phyloP scores from a whole-genome alignment of 2,113 vertebrate genomes.

The Dipodomys merriami region DNA sequence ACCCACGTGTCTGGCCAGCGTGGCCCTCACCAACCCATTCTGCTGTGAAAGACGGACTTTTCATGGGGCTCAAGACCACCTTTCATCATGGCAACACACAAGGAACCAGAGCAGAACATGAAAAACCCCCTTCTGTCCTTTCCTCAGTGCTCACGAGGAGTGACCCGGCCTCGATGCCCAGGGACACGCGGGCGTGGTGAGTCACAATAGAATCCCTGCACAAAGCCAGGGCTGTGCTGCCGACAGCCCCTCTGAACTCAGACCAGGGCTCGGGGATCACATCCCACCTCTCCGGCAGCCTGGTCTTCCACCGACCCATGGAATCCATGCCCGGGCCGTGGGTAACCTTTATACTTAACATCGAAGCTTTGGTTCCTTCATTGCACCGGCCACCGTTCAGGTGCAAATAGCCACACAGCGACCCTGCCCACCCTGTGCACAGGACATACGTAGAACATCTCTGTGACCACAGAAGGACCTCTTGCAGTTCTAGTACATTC shows the following conservation, averaged over 20 bases:
- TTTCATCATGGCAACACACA: neutral
- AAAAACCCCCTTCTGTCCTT: neutral
- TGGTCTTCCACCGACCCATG: neutral
- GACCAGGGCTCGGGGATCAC: no score
- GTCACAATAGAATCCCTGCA: neutral
- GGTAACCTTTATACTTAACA: neutral
- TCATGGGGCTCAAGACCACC: neutral
- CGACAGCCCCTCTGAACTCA: neutral
- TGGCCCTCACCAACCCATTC: neutral
- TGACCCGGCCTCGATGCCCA: neutral
- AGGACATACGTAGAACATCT: no score
- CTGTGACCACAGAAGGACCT: neutral
- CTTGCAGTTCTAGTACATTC: rapidly evolving
- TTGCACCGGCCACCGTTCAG: neutral
- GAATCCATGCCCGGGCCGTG: neutral
- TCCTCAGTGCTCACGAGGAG: neutral
- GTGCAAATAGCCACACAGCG: neutral
- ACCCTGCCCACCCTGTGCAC: neutral
- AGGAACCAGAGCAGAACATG: neutral
- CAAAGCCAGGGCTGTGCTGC: rapidly evolving
- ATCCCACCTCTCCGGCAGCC: neutral
- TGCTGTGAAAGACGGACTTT: neutral
- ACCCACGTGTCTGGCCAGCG: neutral
- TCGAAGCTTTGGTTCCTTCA: neutral
- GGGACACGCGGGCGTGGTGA: neutral